Evolutionary conservation across 2,888 invertebrate species (phyloP), one percentile per base, ranked within the genome.

Genomic region (Theodoxus fluviatilis): DNA sequence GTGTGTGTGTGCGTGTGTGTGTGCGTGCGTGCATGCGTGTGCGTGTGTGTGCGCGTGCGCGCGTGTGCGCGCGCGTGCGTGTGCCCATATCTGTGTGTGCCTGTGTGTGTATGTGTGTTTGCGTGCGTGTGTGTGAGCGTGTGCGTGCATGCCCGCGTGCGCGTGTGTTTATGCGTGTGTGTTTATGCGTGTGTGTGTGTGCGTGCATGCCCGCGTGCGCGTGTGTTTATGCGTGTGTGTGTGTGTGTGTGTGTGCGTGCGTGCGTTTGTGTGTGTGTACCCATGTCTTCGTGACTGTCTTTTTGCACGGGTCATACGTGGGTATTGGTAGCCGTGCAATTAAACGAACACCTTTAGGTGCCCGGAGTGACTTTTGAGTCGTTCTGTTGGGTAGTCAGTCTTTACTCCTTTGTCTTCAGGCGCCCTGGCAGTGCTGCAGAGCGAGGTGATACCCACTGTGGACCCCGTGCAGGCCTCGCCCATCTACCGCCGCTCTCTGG

Each of bases 391-490:
- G 12, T 18, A 55, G 22, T 28, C 3, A 0, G 22, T 6, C 31
- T 47, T 38, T 18, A n/a, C n/a, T n/a, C n/a, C n/a, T n/a, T n/a
- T 67, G 12, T 18, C 68, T 71, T 38, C 68, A 83, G 83, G 86
- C 70, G 91, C 91, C 0, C 80, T 93, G 33, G 82, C 84, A 87
- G 64, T 80, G 76, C 75, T 93, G 88, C 66, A 88, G 80, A 73
- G 87, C 0, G 93, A 94, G 84, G 72, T 95, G 0, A 82, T 89
- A 0, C 92, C 94, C 0, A 91, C 91, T 70, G 88, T 89, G 18
- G 85, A 89, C 22, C 89, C 91, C 0, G 92, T 93, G 0, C 92
- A 93, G 80, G 91, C 92, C 0, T 90, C 91, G 0, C 91, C 92
- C 0, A 88, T 88, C 47, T 94, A 92, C 80, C 90, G 94, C 35